phyloP scores from a whole-genome alignment of 2,888 invertebrate species.

The Eupeodes luniger region DNA sequence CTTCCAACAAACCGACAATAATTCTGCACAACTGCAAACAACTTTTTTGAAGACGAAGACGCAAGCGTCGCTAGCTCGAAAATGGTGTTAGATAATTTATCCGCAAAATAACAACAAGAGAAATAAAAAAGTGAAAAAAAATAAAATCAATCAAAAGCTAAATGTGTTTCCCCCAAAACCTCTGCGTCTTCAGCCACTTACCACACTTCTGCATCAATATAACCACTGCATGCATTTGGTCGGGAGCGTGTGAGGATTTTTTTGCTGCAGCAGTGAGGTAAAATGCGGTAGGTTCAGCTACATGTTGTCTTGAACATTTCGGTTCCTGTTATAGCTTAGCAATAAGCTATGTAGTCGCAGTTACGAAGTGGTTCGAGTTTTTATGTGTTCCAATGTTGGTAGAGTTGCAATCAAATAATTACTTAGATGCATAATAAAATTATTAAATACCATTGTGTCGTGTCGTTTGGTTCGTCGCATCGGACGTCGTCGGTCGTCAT shows the following conservation, averaged over 20 bases:
- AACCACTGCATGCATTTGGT: background rate
- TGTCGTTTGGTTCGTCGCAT: background rate
- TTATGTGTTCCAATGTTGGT: slow-evolving; percentile 51
- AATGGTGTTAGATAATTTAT: slow-evolving; percentile 69
- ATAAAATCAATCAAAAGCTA: slow-evolving; percentile 70
- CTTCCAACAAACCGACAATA: slow-evolving; percentile 39
- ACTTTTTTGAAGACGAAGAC: slow-evolving; percentile 8
- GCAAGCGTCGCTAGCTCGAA: slow-evolving; percentile 6
- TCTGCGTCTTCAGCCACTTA: too few species aligned
- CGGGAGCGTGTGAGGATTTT: slow-evolving; percentile 50
- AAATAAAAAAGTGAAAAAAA: slow-evolving; percentile 16
- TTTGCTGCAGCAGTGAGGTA: slow-evolving; percentile 28
- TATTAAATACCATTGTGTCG: background rate
- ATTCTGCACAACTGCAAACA: slow-evolving; percentile 21
- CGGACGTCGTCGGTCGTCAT: background rate
- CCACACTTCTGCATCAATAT: background rate
- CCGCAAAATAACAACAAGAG: slow-evolving; percentile 30
- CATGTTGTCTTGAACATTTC: slow-evolving; percentile 43
- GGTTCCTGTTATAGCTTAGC: slow-evolving; percentile 56
- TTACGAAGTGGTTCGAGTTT: slow-evolving; percentile 30
- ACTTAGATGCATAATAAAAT: slow-evolving; percentile 41
- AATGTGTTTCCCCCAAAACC: slow-evolving; percentile 51
- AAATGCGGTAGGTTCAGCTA: slow-evolving; percentile 69
- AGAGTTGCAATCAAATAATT: slow-evolving; percentile 40
- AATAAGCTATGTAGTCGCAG: slow-evolving; percentile 48